A percentile compares a stretch with the other conserved stretches of the same genome.
phyloP scores from a whole-genome alignment of 2,797 vertebrate genomes.

The Galagoides demidoff region DNA sequence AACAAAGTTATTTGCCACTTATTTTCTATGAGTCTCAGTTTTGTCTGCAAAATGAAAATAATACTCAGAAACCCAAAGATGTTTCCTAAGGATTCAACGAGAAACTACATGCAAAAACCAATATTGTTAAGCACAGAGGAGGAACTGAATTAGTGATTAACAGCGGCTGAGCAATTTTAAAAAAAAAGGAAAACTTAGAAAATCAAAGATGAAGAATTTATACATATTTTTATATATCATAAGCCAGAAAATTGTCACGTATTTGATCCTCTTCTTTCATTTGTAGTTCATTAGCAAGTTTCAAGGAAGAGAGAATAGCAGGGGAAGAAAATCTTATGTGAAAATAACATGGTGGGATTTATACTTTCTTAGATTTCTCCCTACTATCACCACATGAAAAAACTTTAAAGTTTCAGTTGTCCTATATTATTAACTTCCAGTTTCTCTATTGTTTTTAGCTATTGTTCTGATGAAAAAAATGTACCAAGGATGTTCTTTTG shows the following conservation, averaged over 20 bases:
- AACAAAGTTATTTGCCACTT: not conserved
- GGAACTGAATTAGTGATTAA: not conserved
- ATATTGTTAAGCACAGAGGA: not conserved
- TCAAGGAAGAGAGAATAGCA: not conserved
- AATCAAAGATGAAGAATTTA: not conserved
- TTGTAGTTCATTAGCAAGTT: slow-evolving; percentile 3
- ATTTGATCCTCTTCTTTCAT: not conserved
- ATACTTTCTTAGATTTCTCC: not conserved
- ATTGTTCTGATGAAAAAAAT: slow-evolving; percentile 49
- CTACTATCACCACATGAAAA: not conserved
- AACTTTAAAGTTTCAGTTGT: not conserved
- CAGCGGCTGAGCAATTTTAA: not conserved
- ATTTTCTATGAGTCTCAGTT: not conserved
- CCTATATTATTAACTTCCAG: not conserved
- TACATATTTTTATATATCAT: not conserved
- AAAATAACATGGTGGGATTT: not conserved
- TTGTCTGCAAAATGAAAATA: not conserved
- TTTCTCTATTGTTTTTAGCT: not conserved
- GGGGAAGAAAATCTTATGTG: not conserved
- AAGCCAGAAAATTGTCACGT: not conserved
- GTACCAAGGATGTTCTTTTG: slow-evolving; percentile 22
- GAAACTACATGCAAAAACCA: not conserved
- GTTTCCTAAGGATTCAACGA: not conserved
- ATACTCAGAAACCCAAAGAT: not conserved
- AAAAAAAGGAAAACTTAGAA: not conserved